Base-by-base conservation (phyloP, 2,888 invertebrate genomes). In the Andrena fulva region DNA sequence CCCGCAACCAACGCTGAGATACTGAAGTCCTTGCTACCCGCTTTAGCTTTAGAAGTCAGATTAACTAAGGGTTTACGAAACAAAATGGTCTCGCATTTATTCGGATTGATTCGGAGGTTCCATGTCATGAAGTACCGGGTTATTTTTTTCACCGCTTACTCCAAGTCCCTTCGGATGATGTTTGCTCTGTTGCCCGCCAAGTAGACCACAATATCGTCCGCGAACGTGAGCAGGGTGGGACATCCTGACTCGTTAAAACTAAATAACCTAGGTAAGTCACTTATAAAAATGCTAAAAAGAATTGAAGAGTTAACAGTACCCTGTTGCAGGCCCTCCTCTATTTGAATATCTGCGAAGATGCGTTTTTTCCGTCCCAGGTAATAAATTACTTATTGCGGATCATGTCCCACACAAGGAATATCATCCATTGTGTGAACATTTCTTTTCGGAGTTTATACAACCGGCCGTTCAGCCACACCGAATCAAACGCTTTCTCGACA, bases 241-340 rank as follows among this genome's bases (percentile, higher is more conserved):
- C 8, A 42, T 42, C 10, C 10, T 6, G 6, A 5, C 10, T 42
- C 8, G 10, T 42, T 42, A 8, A 42, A 10, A 42, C 10, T 10
- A 10, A 42, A 42, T 10, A 42, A 10, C 6, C 1, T 10, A 42
- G 6, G 10, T 1, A 42, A 8, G 42, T 42, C 42, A 10, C 42
- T 42, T 42, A 10, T 42, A 5, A 8, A 42, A 3, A 42, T 42
- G 3, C 42, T 42, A 42, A 42, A 42, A 6, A 42, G 42, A 8
- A 42, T 42, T 42, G 42, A 2, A 1, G 42, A 42, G 4, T 42
- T 42, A 8, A 42, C 42, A 6, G 4, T 42, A 8, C 42, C 42
- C 42, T 42, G 85, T n/a, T 85, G 81, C 6, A 87, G n/a, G 0
- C 85, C 85, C 12, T 87, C 77, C 2, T 20, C 0, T 20, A 84